Conservation (phyloP, 1,140 invertebrate species). For the Mycetomoellerius zeteki region DNA sequence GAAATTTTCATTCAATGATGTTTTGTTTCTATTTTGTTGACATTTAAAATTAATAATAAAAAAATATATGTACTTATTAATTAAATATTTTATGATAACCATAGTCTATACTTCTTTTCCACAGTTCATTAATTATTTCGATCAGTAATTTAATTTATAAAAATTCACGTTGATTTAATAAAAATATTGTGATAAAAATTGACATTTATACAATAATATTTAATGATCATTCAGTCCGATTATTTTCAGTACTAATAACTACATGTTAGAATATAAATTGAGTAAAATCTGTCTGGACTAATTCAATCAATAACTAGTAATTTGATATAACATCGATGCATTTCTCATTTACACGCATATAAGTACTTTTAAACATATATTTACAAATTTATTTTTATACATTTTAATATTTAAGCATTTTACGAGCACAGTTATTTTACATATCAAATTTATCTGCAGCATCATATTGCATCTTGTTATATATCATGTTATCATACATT, state of each 20-base stretch:
- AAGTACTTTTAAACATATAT: background rate
- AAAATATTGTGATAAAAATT: background rate
- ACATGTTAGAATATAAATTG: background rate
- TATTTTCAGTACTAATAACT: background rate
- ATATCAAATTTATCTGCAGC: background rate
- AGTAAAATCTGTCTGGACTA: background rate
- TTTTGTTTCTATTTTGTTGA: slow-evolving; percentile 1
- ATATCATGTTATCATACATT: slow-evolving; percentile 6
- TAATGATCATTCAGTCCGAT: background rate
- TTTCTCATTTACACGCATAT: background rate
- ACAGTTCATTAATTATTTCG: background rate
- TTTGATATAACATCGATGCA: background rate
- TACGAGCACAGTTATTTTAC: background rate
- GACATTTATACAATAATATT: slow-evolving; percentile 16
- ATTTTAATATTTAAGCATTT: background rate
- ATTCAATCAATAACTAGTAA: slow-evolving; percentile 10
- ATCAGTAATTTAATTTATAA: background rate
- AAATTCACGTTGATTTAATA: background rate
- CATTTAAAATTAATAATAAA: slow-evolving; percentile 31
- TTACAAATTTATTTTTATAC: background rate
- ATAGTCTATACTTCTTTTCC: background rate
- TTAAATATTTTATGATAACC: background rate
- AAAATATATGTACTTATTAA: slow-evolving; percentile 7
- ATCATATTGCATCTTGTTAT: background rate
- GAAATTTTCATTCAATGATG: background rate